phyloP scores from a whole-genome alignment of 2,797 vertebrate genomes.

The Pseudomugil tenellus region DNA sequence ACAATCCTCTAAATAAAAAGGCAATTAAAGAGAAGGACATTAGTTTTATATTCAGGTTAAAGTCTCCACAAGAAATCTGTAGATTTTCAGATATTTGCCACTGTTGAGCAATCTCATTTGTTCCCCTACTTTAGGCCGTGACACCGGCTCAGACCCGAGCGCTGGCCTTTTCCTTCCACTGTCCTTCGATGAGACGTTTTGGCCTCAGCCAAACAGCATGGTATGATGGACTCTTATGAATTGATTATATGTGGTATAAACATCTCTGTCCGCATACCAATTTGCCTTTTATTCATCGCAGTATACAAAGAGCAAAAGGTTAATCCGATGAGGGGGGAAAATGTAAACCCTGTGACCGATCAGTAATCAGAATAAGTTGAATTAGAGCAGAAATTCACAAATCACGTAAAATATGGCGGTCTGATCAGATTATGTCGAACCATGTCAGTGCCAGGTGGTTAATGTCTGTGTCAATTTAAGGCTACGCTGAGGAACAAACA shows the following conservation, averaged over 20 bases:
- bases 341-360: constrained; percentile 54
- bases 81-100: background rate
- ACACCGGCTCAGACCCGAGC: background rate
- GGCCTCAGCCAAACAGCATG: background rate
- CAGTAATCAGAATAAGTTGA: constrained; percentile 33
- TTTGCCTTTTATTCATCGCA: constrained; percentile 9
- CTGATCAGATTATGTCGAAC: constrained; percentile 51
- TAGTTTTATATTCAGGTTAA: constrained; percentile 1
- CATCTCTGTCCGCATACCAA: constrained; percentile 3
- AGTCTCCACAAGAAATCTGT: constrained; percentile 3
- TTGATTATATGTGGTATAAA: background rate
- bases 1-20: background rate
- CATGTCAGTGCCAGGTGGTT: constrained; percentile 32
- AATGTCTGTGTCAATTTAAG: constrained; percentile 16
- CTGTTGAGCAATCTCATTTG: background rate
- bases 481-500: constrained; percentile 25
- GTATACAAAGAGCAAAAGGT: constrained; percentile 18
- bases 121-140: background rate
- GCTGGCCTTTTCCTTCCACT: background rate
- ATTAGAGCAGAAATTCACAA: constrained; percentile 36
- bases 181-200: background rate
- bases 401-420: constrained; percentile 34
- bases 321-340: constrained; percentile 40
- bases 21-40: background rate
- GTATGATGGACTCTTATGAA: background rate